These are phyloP conservation scores for Tachycineta bicolor DNA, from an alignment of 2,113 vertebrate species.

Conservation along the genomic window DNA sequence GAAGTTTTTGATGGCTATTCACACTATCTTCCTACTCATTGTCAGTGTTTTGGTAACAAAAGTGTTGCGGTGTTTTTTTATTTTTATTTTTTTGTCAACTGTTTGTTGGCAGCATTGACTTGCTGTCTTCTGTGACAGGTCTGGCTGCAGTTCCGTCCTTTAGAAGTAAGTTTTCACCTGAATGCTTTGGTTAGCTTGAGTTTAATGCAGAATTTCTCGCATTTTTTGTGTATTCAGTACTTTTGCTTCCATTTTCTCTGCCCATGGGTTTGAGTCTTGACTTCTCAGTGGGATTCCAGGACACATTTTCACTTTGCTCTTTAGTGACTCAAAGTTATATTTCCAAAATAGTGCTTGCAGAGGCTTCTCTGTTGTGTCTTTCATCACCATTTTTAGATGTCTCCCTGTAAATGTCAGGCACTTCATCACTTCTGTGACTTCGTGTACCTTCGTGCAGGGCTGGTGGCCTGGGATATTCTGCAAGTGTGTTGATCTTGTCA, in stretches of 20 bases:
- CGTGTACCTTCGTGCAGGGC: background rate
- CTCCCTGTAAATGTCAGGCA: background rate
- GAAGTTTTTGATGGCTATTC: background rate
- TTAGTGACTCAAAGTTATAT: accelerated
- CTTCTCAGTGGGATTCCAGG: background rate
- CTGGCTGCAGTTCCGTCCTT: background rate
- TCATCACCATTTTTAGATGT: background rate
- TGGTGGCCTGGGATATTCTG: background rate
- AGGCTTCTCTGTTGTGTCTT: background rate
- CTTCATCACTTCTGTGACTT: background rate
- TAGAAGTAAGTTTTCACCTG: background rate
- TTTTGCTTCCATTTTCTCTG: background rate
- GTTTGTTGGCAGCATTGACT: background rate
- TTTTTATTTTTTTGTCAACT: background rate
- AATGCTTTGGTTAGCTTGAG: background rate
- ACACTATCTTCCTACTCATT: background rate
- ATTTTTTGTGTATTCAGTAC: background rate
- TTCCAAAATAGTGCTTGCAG: background rate
- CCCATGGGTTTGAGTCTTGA: background rate
- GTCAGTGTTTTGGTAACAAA: background rate
- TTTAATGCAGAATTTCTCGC: background rate
- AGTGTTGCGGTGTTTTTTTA: background rate
- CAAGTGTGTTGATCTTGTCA: background rate
- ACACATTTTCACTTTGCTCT: background rate
- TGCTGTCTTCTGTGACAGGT: background rate